Conservation (phyloP, 2,888 invertebrate genomes). For the Philhelius pedissequus region DNA sequence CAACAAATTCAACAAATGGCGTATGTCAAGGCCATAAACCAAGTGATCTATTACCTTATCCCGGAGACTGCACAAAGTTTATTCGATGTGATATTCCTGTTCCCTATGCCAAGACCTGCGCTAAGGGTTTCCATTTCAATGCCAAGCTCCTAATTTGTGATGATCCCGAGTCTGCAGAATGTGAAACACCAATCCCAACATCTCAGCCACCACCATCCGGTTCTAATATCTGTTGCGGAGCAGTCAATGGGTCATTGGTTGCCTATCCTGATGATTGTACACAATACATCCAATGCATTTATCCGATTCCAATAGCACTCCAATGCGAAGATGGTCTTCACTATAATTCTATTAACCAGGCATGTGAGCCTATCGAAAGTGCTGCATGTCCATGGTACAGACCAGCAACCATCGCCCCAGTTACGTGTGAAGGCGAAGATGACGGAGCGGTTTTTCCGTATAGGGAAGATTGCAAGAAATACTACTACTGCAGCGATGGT, state of each 20-base stretch:
- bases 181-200: conserved; percentile 11
- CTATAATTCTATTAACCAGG: conserved; percentile 58
- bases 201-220: background rate
- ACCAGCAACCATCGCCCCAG: background rate
- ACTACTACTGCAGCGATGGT: conserved; percentile 71
- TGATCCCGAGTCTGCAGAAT: conserved; percentile 56
- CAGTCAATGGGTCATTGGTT: conserved; percentile 3
- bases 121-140: conserved; percentile 57
- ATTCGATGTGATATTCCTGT: conserved; percentile 67
- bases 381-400: conserved; percentile 70
- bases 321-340: conserved; percentile 53
- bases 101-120: conserved; percentile 55
- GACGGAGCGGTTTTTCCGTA: conserved; percentile 71
- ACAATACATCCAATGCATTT: conserved; percentile 69
- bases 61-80: conserved; percentile 61
- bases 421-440: background rate
- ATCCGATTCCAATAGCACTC: conserved; percentile 66
- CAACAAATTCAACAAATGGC: conserved; percentile 58
- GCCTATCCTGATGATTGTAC: conserved; percentile 61
- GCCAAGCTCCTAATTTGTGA: conserved; percentile 57
- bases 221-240: conserved; percentile 42
- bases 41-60: conserved; percentile 61
- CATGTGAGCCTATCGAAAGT: conserved; percentile 69
- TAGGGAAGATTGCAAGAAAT: conserved; percentile 71
- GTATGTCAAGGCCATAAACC: conserved; percentile 54